Evolutionary conservation across 2,888 invertebrate species (phyloP), one percentile per base, ranked within the genome.

Genomic region (Euclidia mi): DNA sequence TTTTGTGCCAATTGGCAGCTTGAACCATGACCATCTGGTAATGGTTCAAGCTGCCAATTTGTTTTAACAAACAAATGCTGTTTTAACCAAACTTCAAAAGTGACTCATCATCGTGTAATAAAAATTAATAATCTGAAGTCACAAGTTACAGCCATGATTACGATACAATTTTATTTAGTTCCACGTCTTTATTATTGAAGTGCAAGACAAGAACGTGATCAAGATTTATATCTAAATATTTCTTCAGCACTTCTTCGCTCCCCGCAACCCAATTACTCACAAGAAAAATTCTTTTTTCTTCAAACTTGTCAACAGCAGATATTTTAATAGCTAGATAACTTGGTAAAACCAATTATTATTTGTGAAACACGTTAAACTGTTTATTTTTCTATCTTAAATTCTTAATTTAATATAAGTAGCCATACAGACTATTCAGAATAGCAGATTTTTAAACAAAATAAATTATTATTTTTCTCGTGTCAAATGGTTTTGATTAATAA

Each of bases 401-500:
- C 50, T 58, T 56, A 53, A 56, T 56, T 71, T 25, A 47, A 64
- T 71, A 67, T 56, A 50, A 48, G 50, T n/a, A n/a, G n/a, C n/a
- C 52, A 25, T 44, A 38, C 31, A 20, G 11, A 64, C 63, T 50
- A 65, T 61, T 71, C 65, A 65, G 49, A 43, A 73, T 65, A 66
- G 68, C 78, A 81, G 81, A 77, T n/a, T n/a, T n/a, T 77, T 71
- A 61, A 72, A 67, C 56, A 69, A 77, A 80, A 71, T 77, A 84
- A 88, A 88, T 87, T 84, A 84, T 82, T 91, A 88, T 91, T 90
- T 89, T 90, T 87, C 82, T 83, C 80, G 80, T 85, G 88, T 88
- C 87, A 88, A 89, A 87, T 76, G 76, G 78, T 83, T 84, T 85
- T 92, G 89, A 92, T 92, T 92, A 90, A 92, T 92, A 89, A 89